These are phyloP conservation scores for Garrulus glandarius DNA, from an alignment of 2,797 vertebrate genomes.

Conservation along the genomic window DNA sequence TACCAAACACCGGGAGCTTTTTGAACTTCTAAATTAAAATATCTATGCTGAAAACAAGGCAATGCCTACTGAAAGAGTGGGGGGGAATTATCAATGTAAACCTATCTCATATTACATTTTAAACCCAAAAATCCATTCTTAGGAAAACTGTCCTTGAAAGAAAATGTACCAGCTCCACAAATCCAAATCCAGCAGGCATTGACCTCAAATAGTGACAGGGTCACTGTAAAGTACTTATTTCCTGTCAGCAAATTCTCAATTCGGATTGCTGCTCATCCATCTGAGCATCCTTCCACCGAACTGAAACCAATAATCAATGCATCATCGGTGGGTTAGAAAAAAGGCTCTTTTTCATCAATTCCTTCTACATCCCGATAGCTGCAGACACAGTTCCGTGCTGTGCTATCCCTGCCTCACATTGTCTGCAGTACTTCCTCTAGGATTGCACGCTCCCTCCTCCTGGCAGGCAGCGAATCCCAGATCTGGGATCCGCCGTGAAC, in stretches of 20 bases:
- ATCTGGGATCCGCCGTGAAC: accelerated
- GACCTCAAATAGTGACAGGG: not conserved
- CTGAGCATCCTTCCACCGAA: not conserved
- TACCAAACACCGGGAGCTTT: not conserved
- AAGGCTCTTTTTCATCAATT: not conserved
- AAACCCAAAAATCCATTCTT: not conserved
- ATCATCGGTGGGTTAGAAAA: not conserved
- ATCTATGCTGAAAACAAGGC: not conserved
- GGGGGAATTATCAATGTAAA: not conserved
- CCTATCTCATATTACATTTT: not conserved
- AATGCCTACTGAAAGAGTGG: not conserved
- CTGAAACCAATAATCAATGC: not conserved
- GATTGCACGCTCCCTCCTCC: not conserved
- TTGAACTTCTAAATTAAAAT: not conserved
- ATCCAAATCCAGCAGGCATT: not conserved
- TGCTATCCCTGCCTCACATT: not conserved
- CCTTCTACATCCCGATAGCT: not conserved
- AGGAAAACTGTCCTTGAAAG: not conserved
- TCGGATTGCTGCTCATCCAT: not conserved
- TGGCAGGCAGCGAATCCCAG: not conserved
- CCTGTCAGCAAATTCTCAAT: not conserved
- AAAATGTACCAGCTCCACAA: not conserved
- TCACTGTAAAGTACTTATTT: not conserved
- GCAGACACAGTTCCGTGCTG: not conserved
- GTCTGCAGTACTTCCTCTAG: not conserved